These are phyloP conservation scores for Macrotis lagotis DNA, from an alignment of 2,113 vertebrate genomes.

Conservation along the genomic window DNA sequence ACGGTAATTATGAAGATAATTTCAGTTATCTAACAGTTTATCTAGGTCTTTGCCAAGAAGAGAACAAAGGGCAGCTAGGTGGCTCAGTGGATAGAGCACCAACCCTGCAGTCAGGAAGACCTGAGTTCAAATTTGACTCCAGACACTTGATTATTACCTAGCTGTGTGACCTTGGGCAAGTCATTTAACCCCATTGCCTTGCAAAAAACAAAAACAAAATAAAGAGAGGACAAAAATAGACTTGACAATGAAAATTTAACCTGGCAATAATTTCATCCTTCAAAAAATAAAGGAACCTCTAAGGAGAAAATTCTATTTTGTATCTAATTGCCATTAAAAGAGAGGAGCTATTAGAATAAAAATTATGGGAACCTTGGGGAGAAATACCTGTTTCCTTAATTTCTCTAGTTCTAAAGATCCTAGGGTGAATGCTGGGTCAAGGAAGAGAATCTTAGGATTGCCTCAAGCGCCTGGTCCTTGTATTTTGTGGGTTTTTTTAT, in stretches of 20 bases:
- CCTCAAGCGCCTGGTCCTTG: conserved; percentile 21
- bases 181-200: too few relatives aligned
- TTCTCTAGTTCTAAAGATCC: conserved; percentile 27
- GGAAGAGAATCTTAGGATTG: conserved; percentile 22
- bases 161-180: too few relatives aligned
- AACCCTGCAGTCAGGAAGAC: too few relatives aligned
- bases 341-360: background rate
- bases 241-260: background rate
- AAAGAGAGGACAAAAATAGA: too few relatives aligned
- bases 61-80: background rate
- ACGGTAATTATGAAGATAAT: background rate
- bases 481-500: conserved; percentile 50
- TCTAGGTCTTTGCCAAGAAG: background rate
- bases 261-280: background rate
- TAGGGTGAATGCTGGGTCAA: background rate
- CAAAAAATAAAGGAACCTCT: background rate
- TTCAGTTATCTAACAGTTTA: background rate
- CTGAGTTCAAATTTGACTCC: too few relatives aligned
- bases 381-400: background rate
- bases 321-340: background rate
- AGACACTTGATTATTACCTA: too few relatives aligned
- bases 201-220: too few relatives aligned
- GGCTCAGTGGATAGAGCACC: too few relatives aligned
- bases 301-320: background rate
- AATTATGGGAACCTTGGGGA: background rate